Evolutionary conservation across 2,797 vertebrate species (phyloP).

Genomic region (Hyperoplus immaculatus): DNA sequence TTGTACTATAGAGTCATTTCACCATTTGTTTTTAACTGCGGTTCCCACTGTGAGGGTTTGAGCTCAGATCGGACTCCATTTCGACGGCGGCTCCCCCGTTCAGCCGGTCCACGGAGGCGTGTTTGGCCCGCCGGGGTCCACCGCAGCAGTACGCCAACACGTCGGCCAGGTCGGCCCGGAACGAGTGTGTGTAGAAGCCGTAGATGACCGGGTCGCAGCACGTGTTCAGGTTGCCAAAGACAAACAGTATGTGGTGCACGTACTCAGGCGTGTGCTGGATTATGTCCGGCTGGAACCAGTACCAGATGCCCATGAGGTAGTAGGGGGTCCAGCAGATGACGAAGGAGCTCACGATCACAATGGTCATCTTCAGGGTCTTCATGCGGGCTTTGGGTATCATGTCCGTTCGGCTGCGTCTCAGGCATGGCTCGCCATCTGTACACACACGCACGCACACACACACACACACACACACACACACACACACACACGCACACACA

Average conservation of each 20-base stretch:
- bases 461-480: neutral
- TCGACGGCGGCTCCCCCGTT: slow-evolving; percentile 63
- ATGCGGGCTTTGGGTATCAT: slow-evolving; percentile 89
- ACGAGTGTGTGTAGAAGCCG: slow-evolving; percentile 88
- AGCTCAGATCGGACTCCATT: slow-evolving; percentile 78
- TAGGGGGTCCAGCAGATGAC: slow-evolving; percentile 92
- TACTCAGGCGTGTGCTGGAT: slow-evolving; percentile 88
- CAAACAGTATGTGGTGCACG: slow-evolving; percentile 88
- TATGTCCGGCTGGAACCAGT: slow-evolving; percentile 91
- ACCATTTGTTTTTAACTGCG: slow-evolving; percentile 23
- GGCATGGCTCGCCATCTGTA: slow-evolving; percentile 73
- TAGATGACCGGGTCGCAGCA: slow-evolving; percentile 91
- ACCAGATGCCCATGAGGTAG: slow-evolving; percentile 91
- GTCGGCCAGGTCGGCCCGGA: slow-evolving; percentile 78
- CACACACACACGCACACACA: no score
- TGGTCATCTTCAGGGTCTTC: slow-evolving; percentile 93
- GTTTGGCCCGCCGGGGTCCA: slow-evolving; percentile 1
- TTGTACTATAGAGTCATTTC: neutral
- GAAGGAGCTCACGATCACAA: slow-evolving; percentile 90
- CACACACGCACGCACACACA: neutral
- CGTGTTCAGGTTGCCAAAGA: slow-evolving; percentile 90
- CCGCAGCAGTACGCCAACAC: slow-evolving; percentile 48
- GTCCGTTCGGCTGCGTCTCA: slow-evolving; percentile 80
- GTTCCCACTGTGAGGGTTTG: slow-evolving; percentile 72
- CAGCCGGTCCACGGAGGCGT: slow-evolving; percentile 63